Percentiles rank a stretch among this genome's conserved stretches.
phyloP scores from a whole-genome alignment of 2,888 invertebrate species.

The Coleophora flavipennella region DNA sequence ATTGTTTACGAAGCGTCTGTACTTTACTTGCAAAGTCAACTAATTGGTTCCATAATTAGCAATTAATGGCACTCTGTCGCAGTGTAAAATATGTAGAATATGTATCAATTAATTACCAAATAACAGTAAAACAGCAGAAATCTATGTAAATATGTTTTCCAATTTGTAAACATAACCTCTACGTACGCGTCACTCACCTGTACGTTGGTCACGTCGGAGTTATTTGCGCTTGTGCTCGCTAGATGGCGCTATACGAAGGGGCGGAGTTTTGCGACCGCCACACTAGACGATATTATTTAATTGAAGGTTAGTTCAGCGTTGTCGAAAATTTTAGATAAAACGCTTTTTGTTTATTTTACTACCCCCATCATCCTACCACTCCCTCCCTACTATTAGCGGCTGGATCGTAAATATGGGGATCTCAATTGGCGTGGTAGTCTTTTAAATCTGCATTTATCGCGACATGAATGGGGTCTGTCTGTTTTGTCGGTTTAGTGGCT shows the following conservation, averaged over 20 bases:
- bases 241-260: conserved; percentile 39
- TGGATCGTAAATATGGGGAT: conserved; percentile 24
- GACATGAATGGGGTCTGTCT: conserved; percentile 3
- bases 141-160: background rate
- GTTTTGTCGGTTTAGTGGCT: conserved; percentile 10
- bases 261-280: conserved; percentile 35
- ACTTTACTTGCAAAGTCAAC: conserved; percentile 8
- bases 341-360: conserved; percentile 36
- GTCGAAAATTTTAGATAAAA: conserved; percentile 37
- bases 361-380: conserved; percentile 19
- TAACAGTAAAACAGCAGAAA: too few relatives aligned
- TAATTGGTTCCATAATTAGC: too few relatives aligned
- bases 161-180: conserved; percentile 37
- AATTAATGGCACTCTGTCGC: conserved; percentile 6
- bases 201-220: conserved; percentile 7
- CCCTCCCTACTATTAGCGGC: conserved; percentile 8
- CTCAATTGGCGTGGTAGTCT: conserved; percentile 23
- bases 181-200: conserved; percentile 20
- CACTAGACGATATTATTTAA: conserved; percentile 37
- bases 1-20: conserved; percentile 20
- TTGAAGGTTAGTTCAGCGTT: conserved; percentile 33
- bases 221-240: conserved; percentile 14
- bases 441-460: conserved; percentile 26
- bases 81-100: background rate
- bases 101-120: background rate